phyloP scores from a whole-genome alignment of 2,797 vertebrate genomes.

The Danio kyathit region DNA sequence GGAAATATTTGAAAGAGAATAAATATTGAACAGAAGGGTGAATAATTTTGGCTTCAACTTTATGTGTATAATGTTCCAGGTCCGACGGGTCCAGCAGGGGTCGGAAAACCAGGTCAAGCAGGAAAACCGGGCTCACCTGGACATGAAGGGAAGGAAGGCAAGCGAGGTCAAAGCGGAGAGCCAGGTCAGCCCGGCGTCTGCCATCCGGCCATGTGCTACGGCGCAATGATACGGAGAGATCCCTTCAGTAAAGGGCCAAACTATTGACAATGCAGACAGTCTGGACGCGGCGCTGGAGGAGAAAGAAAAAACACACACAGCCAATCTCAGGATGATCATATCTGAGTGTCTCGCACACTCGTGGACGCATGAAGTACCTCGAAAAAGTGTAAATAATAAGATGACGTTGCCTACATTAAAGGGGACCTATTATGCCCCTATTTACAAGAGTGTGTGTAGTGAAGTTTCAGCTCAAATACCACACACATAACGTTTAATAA shows the following conservation, averaged over 20 bases:
- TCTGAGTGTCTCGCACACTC: conserved; percentile 72
- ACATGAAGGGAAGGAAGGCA: conserved; percentile 86
- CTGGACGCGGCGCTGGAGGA: conserved; percentile 67
- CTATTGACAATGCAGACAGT: conserved; percentile 81
- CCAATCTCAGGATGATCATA: conserved; percentile 93
- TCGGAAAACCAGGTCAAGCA: conserved; percentile 85
- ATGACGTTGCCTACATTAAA: conserved; percentile 30
- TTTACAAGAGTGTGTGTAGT: too few relatives aligned
- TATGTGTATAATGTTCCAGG: conserved; percentile 77
- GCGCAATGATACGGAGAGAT: conserved; percentile 88
- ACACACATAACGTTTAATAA: too few relatives aligned
- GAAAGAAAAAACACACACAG: conserved; percentile 61
- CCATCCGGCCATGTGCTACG: conserved; percentile 92
- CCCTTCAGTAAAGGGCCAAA: conserved; percentile 96
- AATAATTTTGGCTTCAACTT: too few relatives aligned
- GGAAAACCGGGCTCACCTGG: conserved; percentile 89
- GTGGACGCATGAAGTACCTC: conserved; percentile 85
- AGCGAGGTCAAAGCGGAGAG: conserved; percentile 85
- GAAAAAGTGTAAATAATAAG: conserved; percentile 60
- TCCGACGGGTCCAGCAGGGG: conserved; percentile 87
- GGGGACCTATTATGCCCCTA: too few relatives aligned
- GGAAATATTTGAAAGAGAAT: too few relatives aligned
- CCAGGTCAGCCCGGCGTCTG: conserved; percentile 91
- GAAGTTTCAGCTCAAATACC: too few relatives aligned
- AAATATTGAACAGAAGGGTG: too few relatives aligned